Percentiles rank a stretch among this genome's conserved stretches.
phyloP scores from a whole-genome alignment of 2,888 invertebrate genomes.

The Strigamia maritima region DNA sequence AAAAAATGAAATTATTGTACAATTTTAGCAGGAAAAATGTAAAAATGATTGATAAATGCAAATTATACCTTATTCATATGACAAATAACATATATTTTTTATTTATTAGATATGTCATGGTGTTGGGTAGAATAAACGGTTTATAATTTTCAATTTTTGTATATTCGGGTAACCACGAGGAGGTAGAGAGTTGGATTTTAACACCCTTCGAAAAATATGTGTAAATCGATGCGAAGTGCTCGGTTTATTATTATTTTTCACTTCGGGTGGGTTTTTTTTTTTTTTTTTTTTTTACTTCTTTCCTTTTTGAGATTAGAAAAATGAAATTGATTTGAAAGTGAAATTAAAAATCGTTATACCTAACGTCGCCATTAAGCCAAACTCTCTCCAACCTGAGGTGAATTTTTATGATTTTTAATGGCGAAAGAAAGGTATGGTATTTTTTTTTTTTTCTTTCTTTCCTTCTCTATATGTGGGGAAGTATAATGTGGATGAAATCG shows the following conservation, averaged over 20 bases:
- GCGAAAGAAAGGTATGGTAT: background rate
- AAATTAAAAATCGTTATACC: background rate
- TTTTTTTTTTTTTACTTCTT: background rate
- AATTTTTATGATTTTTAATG: slow-evolving; percentile 22
- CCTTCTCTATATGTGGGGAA: background rate
- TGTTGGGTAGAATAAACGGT: too few species aligned
- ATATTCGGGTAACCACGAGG: too few species aligned
- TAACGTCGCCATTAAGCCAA: background rate
- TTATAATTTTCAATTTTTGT: too few species aligned
- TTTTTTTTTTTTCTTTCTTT: background rate
- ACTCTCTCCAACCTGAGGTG: background rate
- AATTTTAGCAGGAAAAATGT: background rate
- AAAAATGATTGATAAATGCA: background rate
- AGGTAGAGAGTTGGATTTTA: too few species aligned
- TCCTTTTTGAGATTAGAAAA: background rate
- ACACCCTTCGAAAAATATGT: too few species aligned
- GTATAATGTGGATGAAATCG: background rate
- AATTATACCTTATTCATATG: too few species aligned
- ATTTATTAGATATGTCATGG: too few species aligned
- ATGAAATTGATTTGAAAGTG: slow-evolving; percentile 1
- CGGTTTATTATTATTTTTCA: too few species aligned
- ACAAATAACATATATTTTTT: too few species aligned
- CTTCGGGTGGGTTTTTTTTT: too few species aligned
- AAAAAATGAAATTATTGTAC: too few species aligned
- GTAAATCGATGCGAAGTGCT: too few species aligned